phyloP scores from a whole-genome alignment of 1,140 invertebrate genomes.

The Zeugodacus cucurbitae region DNA sequence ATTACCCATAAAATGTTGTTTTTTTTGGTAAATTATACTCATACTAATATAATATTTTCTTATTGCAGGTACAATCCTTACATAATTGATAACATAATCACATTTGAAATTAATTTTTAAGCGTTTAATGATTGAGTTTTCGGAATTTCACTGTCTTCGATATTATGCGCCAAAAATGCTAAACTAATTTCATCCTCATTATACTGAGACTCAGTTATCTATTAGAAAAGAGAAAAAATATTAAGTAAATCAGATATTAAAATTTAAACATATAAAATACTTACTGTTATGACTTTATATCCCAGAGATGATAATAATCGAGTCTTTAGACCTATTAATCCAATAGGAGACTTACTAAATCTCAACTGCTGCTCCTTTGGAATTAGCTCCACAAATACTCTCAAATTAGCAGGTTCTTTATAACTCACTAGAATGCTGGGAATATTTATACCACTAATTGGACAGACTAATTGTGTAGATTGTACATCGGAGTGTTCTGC shows the following conservation, averaged over 20 bases:
- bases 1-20: no score
- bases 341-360: slow-evolving; percentile 52
- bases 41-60: no score
- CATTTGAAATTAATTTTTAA: neutral
- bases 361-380: slow-evolving; percentile 49
- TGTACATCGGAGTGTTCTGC: slow-evolving; percentile 48
- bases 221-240: neutral
- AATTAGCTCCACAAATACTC: slow-evolving; percentile 56
- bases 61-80: no score
- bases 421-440: slow-evolving; percentile 53
- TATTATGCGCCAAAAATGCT: neutral
- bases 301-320: slow-evolving; percentile 53
- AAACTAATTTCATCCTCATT: neutral
- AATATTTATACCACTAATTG: slow-evolving; percentile 57
- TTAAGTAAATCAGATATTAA: neutral
- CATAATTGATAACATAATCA: neutral
- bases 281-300: slow-evolving; percentile 56
- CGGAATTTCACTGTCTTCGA: neutral
- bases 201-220: neutral
- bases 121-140: neutral
- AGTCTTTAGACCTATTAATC: slow-evolving; percentile 53
- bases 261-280: slow-evolving; percentile 3
- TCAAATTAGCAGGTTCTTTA: slow-evolving; percentile 13
- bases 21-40: no score
- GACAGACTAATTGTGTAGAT: slow-evolving; percentile 54